These are phyloP conservation scores for Dicerorhinus sumatrensis DNA, from an alignment of 2,113 vertebrate species.

Conservation along the genomic window DNA sequence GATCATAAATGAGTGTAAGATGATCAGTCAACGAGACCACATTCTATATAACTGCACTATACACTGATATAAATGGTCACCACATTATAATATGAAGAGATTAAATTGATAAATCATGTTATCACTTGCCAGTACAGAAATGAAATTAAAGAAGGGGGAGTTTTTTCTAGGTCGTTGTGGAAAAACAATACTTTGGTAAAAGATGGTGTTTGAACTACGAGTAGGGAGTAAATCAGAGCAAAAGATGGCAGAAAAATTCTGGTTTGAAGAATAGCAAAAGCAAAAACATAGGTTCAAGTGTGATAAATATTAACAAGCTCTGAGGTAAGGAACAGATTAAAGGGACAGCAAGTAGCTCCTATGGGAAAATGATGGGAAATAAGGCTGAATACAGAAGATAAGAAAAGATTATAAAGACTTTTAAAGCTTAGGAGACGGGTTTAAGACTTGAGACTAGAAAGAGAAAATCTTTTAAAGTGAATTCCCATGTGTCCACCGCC, in stretches of 20 bases:
- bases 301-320: neutral
- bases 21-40: neutral
- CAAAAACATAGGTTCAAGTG: neutral
- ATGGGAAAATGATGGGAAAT: neutral
- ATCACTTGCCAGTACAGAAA: neutral
- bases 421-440: neutral
- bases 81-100: neutral
- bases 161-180: neutral
- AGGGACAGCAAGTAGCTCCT: neutral
- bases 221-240: neutral
- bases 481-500: neutral
- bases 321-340: neutral
- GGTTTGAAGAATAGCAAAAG: neutral
- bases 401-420: neutral
- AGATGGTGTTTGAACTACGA: neutral
- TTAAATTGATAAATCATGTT: neutral
- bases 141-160: neutral
- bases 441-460: neutral
- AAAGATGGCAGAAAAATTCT: neutral
- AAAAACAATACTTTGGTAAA: neutral
- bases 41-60: neutral
- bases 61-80: neutral
- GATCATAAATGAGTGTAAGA: conserved; percentile 12
- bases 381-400: neutral
- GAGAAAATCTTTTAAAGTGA: neutral